Evolutionary conservation across 2,797 vertebrate genomes (phyloP).

Genomic region (Notoglanidium macrostoma): DNA sequence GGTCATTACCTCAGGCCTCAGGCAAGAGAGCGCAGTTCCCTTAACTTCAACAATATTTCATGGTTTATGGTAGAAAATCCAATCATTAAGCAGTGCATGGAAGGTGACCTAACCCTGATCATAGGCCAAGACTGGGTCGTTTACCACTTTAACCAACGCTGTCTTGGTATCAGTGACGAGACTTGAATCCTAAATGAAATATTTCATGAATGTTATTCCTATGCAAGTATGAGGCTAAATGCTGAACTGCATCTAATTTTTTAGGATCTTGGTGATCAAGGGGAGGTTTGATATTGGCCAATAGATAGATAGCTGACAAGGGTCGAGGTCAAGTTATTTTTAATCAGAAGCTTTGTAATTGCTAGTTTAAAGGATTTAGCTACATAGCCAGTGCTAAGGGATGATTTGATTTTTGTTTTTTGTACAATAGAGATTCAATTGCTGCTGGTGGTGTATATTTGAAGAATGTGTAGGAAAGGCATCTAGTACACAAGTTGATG

Average conservation of each 20-base stretch:
- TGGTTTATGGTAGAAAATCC: neutral
- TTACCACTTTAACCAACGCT: neutral
- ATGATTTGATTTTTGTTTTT: neutral
- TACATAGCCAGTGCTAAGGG: neutral
- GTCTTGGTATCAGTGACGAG: neutral
- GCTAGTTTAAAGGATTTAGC: neutral
- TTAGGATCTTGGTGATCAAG: neutral
- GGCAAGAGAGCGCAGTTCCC: neutral
- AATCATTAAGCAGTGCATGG: neutral
- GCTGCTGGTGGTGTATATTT: neutral
- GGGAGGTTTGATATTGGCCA: neutral
- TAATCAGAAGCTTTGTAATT: neutral
- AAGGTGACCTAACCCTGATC: neutral
- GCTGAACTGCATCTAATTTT: neutral
- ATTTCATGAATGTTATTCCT: neutral
- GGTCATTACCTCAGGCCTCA: neutral
- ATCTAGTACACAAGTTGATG: neutral
- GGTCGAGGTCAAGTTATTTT: neutral
- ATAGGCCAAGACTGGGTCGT: neutral
- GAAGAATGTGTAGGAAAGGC: neutral
- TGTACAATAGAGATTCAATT: neutral
- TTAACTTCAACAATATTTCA: neutral
- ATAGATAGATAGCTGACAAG: neutral
- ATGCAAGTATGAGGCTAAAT: neutral
- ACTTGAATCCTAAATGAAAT: neutral